phyloP scores from a whole-genome alignment of 2,113 vertebrate genomes.

The Telmatochromis sp. region DNA sequence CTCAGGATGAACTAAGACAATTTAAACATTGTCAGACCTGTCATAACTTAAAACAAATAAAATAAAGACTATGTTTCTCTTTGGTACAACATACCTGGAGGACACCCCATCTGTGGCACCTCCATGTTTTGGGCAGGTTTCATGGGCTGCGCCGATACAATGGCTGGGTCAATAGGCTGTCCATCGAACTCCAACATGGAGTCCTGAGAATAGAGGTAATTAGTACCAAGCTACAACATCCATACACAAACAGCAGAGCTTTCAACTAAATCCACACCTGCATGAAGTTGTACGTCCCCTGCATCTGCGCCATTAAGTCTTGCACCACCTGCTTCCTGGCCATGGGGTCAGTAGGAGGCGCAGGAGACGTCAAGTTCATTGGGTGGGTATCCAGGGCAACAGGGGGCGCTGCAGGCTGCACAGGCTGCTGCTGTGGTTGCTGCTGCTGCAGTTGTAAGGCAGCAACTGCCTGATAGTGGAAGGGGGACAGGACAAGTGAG shows the following conservation, averaged over 20 bases:
- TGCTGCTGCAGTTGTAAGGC: slow-evolving; percentile 55
- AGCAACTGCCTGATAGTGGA: slow-evolving; percentile 33
- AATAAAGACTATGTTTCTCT: background rate
- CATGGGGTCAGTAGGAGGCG: slow-evolving; percentile 83
- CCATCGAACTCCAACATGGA: slow-evolving; percentile 97
- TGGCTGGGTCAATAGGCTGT: slow-evolving; percentile 91
- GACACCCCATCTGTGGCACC: slow-evolving; percentile 88
- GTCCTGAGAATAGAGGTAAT: slow-evolving; percentile 68
- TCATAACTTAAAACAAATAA: background rate
- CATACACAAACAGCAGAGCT: background rate
- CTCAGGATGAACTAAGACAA: slow-evolving; percentile 82
- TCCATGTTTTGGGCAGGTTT: slow-evolving; percentile 85
- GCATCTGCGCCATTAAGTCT: slow-evolving; percentile 98
- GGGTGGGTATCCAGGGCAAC: slow-evolving; percentile 81
- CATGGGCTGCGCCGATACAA: slow-evolving; percentile 95
- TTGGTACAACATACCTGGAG: slow-evolving; percentile 75
- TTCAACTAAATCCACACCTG: slow-evolving; percentile 71
- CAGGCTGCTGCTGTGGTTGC: slow-evolving; percentile 29
- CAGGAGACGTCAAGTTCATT: slow-evolving; percentile 74
- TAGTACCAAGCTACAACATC: background rate
- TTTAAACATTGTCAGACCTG: background rate
- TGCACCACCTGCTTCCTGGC: slow-evolving; percentile 91
- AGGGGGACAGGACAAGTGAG: background rate
- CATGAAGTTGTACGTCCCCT: slow-evolving; percentile 98
- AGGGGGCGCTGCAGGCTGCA: slow-evolving; percentile 71